Evolutionary conservation across 2,888 invertebrate species (phyloP).

Genomic region (Polymixis flavicincta): DNA sequence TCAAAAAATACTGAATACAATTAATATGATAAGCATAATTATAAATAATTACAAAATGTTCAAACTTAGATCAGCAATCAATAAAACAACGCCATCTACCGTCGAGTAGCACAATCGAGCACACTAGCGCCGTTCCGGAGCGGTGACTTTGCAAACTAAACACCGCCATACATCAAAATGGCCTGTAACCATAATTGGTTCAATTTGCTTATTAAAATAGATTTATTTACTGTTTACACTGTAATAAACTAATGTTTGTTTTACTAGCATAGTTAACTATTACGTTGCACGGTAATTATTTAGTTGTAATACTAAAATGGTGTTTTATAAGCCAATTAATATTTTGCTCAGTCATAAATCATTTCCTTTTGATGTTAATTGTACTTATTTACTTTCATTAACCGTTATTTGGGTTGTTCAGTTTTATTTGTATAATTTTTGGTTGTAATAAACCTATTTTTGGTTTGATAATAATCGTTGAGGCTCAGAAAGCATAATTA

Average conservation of each 20-base stretch:
- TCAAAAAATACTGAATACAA: neutral
- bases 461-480: slow-evolving; percentile 27
- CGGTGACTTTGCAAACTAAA: slow-evolving; percentile 73
- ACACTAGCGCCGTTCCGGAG: slow-evolving; percentile 76
- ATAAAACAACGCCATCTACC: slow-evolving; percentile 81
- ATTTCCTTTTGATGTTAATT: slow-evolving; percentile 50
- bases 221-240: slow-evolving; percentile 84
- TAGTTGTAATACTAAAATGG: slow-evolving; percentile 48
- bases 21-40: too few relatives aligned
- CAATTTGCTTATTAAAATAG: slow-evolving; percentile 86
- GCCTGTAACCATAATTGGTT: slow-evolving; percentile 78
- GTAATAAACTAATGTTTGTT: slow-evolving; percentile 71
- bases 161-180: slow-evolving; percentile 76
- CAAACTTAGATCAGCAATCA: slow-evolving; percentile 45
- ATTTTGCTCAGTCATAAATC: slow-evolving; percentile 54
- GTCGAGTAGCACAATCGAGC: slow-evolving; percentile 77
- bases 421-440: slow-evolving; percentile 45
- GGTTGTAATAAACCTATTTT: slow-evolving; percentile 42
- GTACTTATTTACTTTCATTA: slow-evolving; percentile 51
- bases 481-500: neutral
- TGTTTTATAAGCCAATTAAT: slow-evolving; percentile 51
- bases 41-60: neutral
- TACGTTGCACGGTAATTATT: slow-evolving; percentile 60
- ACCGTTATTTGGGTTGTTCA: slow-evolving; percentile 25
- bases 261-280: slow-evolving; percentile 64